Evolutionary conservation across 2,888 invertebrate species (phyloP).

Genomic region (Blastobasis lacticolella): DNA sequence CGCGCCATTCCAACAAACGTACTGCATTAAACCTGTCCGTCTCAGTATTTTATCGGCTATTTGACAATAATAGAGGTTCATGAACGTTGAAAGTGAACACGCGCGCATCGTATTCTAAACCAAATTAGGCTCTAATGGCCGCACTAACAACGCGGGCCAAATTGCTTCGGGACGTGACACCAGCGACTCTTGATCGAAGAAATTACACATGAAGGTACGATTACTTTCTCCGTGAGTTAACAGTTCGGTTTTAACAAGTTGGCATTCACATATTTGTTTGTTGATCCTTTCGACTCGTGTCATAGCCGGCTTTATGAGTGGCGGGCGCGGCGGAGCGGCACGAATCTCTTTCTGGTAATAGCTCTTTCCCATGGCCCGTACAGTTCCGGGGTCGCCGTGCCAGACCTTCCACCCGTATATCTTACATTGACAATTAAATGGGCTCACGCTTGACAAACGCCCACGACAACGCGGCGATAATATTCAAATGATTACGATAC

Average conservation of each 20-base stretch:
- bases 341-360: constrained; percentile 12
- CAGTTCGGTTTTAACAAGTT: not conserved
- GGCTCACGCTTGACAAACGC: constrained; percentile 17
- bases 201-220: constrained; percentile 21
- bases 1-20: no score
- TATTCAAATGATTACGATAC: no score
- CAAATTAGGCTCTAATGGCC: constrained; percentile 10
- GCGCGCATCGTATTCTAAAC: constrained; percentile 3
- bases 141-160: constrained; percentile 25
- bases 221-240: constrained; percentile 36
- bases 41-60: no score
- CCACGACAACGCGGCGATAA: no score
- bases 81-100: not conserved
- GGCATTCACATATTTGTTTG: no score
- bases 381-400: constrained; percentile 38
- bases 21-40: no score
- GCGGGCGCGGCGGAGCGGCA: not conserved
- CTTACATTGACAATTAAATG: constrained; percentile 23
- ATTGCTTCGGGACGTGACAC: constrained; percentile 48
- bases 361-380: constrained; percentile 27
- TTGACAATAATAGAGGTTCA: no score
- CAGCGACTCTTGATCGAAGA: constrained; percentile 29
- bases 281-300: not conserved
- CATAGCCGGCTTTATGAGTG: not conserved
- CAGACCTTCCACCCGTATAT: constrained; percentile 24